A percentile compares a stretch with the other conserved stretches of the same genome.
phyloP scores from a whole-genome alignment of 2,113 vertebrate genomes.

The Cettia cetti region DNA sequence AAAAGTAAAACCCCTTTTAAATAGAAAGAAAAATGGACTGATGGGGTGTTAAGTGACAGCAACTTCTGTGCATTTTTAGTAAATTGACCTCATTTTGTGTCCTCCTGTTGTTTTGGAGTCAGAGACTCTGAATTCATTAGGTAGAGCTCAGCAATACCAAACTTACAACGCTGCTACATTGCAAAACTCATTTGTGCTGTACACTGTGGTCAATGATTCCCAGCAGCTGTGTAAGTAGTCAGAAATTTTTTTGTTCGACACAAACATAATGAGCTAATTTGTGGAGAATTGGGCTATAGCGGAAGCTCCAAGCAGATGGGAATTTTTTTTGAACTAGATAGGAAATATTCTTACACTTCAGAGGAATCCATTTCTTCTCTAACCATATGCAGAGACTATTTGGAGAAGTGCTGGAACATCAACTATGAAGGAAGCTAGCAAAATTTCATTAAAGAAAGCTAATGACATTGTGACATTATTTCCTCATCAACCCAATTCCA shows the following conservation, averaged over 20 bases:
- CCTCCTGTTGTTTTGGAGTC: not conserved
- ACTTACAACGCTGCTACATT: not conserved
- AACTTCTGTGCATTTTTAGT: not conserved
- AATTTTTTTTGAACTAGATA: not conserved
- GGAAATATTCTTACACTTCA: not conserved
- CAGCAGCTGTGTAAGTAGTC: not conserved
- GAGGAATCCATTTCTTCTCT: not conserved
- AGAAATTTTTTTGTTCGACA: not conserved
- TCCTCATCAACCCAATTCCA: not conserved
- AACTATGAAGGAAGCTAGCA: not conserved
- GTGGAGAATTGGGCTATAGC: not conserved
- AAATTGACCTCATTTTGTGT: not conserved
- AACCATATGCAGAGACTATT: not conserved
- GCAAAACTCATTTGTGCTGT: not conserved
- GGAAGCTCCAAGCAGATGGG: not conserved
- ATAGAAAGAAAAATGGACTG: not conserved
- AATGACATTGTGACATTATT: not conserved
- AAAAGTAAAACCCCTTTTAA: not conserved
- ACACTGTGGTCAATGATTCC: not conserved
- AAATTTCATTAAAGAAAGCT: not conserved
- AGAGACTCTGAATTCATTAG: not conserved
- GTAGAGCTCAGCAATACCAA: not conserved
- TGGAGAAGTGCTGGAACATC: not conserved
- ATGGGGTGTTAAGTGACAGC: not conserved
- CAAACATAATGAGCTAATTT: conserved; percentile 9